phyloP scores from a whole-genome alignment of 2,797 vertebrate species.

The Lates japonicus region DNA sequence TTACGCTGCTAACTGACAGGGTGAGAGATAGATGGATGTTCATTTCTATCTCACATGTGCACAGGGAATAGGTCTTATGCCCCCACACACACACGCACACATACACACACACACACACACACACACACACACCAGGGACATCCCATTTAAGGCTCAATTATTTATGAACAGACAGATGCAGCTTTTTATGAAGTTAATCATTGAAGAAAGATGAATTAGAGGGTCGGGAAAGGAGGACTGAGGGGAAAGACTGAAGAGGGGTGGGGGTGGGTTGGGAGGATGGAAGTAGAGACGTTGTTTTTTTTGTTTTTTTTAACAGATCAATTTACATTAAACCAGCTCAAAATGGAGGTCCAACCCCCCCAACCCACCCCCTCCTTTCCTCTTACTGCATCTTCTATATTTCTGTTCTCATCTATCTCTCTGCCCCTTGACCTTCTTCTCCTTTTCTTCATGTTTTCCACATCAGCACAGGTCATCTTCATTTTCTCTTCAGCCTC shows the following conservation, averaged over 20 bases:
- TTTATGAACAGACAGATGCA: slow-evolving; percentile 82
- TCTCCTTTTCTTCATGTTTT: slow-evolving; percentile 22
- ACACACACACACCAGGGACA: slow-evolving; percentile 50
- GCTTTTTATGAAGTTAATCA: slow-evolving; percentile 88
- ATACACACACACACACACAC: slow-evolving; percentile 16
- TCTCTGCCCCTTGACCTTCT: slow-evolving; percentile 14
- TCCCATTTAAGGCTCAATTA: slow-evolving; percentile 84
- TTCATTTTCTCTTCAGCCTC: slow-evolving; percentile 15
- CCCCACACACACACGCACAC: slow-evolving; percentile 15
- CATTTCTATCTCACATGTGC: slow-evolving; percentile 38
- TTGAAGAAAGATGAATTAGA: slow-evolving; percentile 77
- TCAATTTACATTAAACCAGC: slow-evolving; percentile 21
- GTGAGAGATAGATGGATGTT: slow-evolving; percentile 28
- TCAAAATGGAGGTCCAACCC: slow-evolving; percentile 29
- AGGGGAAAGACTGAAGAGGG: neutral
- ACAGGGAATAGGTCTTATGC: slow-evolving; percentile 46
- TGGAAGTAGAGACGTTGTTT: neutral
- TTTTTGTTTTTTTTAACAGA: neutral
- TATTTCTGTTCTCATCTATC: slow-evolving; percentile 3
- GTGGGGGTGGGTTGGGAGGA: neutral
- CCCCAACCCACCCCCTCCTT: neutral
- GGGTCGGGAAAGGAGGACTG: neutral
- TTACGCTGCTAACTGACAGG: no score
- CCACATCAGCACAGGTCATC: slow-evolving; percentile 35
- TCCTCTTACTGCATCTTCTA: neutral